A percentile compares a stretch with the other conserved stretches of the same genome.
phyloP scores from a whole-genome alignment of 1,140 invertebrate genomes.

The Samia ricini region DNA sequence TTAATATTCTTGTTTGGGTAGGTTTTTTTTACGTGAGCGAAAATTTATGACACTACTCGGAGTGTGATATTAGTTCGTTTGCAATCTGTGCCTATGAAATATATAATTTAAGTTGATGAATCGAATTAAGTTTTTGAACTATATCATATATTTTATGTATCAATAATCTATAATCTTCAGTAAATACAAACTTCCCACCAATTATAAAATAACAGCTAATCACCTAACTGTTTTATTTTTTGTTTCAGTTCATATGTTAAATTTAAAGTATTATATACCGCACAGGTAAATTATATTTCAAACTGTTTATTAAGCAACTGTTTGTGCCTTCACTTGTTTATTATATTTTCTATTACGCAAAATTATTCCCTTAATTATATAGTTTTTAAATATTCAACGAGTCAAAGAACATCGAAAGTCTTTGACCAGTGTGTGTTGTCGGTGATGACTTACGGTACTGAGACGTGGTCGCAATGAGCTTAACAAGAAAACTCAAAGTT shows the following conservation, averaged over 20 bases:
- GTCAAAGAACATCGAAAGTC: no score
- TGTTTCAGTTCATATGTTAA: neutral
- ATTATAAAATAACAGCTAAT: neutral
- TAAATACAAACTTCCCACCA: neutral
- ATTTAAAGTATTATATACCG: no score
- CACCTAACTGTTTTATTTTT: neutral
- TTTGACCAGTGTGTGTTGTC: no score
- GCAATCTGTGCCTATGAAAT: neutral
- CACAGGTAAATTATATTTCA: no score
- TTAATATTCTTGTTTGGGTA: constrained; percentile 1
- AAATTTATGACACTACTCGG: neutral
- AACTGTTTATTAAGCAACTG: no score
- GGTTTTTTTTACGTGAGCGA: neutral
- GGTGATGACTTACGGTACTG: no score
- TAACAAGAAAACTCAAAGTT: no score
- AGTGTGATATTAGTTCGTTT: neutral
- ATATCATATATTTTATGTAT: neutral
- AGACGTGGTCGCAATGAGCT: no score
- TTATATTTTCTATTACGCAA: no score
- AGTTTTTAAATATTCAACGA: no score
- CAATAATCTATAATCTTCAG: neutral
- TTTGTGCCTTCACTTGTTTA: no score
- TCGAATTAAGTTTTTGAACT: constrained; percentile 1
- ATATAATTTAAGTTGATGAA: neutral
- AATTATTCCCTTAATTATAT: no score